These are phyloP conservation scores for Ophion ellenae DNA, from an alignment of 2,888 invertebrate species.

Conservation along the genomic window DNA sequence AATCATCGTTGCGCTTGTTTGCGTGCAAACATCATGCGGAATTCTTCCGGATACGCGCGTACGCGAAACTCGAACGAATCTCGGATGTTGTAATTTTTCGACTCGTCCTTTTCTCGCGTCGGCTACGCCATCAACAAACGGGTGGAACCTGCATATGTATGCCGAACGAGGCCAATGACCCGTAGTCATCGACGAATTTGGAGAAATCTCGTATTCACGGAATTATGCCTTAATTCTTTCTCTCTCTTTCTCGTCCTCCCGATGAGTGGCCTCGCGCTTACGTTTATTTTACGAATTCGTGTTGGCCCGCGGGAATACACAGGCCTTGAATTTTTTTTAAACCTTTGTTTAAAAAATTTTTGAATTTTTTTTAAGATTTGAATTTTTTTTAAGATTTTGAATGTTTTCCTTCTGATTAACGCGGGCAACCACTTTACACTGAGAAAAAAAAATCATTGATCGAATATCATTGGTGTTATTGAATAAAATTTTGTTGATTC, in stretches of 20 bases:
- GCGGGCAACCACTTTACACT: no score
- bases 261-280: neutral
- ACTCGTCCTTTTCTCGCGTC: neutral
- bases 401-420: neutral
- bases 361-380: neutral
- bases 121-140: constrained; percentile 10
- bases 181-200: constrained; percentile 28
- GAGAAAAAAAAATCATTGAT: no score
- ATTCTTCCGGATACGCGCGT: neutral
- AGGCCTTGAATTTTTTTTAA: neutral
- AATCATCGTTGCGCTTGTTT: constrained; percentile 1
- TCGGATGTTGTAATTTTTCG: neutral
- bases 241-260: neutral
- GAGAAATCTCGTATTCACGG: constrained; percentile 18
- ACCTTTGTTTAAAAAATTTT: no score
- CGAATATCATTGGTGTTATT: no score
- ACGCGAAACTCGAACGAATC: neutral
- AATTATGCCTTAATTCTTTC: neutral
- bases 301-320: neutral
- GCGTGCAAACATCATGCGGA: neutral
- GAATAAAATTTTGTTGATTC: no score
- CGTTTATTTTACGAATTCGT: neutral
- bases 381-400: neutral
- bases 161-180: constrained; percentile 16
- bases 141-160: neutral